Evolutionary conservation across 2,888 invertebrate genomes (phyloP).

Genomic region (Xanthorhoe designata): DNA sequence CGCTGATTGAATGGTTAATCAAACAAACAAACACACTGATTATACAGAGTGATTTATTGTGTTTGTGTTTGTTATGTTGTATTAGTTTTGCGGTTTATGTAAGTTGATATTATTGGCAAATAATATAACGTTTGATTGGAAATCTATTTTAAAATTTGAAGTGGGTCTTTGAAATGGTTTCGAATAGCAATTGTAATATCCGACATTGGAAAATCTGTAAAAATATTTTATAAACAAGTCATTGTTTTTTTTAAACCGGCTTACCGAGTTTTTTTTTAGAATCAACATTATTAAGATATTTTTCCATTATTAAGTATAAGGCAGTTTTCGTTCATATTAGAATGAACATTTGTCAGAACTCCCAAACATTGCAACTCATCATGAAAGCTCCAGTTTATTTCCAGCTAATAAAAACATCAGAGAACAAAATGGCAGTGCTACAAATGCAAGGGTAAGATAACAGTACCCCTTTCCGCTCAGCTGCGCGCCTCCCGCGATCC

Average conservation of each 20-base stretch:
- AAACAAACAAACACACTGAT: conserved; percentile 32
- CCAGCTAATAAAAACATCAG: conserved; percentile 24
- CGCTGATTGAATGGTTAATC: conserved; percentile 29
- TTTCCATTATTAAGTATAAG: too few relatives aligned
- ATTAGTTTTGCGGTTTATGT: conserved; percentile 14
- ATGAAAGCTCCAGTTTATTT: conserved; percentile 21
- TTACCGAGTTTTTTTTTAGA: too few relatives aligned
- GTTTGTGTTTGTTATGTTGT: conserved; percentile 22
- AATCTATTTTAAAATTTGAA: not conserved
- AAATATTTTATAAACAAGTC: too few relatives aligned
- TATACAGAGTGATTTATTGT: conserved; percentile 23
- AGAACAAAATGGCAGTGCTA: conserved; percentile 27
- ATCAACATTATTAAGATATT: too few relatives aligned
- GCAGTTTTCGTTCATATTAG: not conserved
- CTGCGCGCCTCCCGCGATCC: conserved; percentile 49
- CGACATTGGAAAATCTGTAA: too few relatives aligned
- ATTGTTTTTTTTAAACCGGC: too few relatives aligned
- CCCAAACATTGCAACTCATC: not conserved
- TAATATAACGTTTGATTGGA: not conserved
- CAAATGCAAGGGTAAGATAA: conserved; percentile 34
- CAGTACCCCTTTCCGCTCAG: conserved; percentile 51
- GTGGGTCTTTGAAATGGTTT: not conserved
- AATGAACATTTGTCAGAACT: not conserved
- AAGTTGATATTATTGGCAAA: not conserved
- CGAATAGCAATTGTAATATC: not conserved